These are phyloP conservation scores for Heloderma charlesbogerti DNA, from an alignment of 2,113 vertebrate species.

Conservation along the genomic window DNA sequence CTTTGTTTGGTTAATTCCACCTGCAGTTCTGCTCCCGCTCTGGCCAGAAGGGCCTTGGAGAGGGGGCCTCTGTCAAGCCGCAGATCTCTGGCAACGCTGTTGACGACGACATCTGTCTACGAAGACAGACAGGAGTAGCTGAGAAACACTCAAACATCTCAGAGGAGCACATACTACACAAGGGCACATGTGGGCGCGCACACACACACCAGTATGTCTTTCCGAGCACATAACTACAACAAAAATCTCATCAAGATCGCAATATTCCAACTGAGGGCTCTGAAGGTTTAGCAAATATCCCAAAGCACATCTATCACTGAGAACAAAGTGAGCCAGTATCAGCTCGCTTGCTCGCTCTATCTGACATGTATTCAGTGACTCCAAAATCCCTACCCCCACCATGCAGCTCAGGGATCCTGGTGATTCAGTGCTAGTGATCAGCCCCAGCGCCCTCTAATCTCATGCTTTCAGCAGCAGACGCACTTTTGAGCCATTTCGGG, in stretches of 20 bases:
- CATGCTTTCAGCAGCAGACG: neutral
- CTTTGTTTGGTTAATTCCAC: conserved; percentile 44
- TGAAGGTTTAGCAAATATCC: conserved; percentile 10
- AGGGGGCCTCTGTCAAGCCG: conserved; percentile 76
- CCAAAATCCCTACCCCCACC: neutral
- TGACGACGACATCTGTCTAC: conserved; percentile 84
- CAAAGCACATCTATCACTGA: neutral
- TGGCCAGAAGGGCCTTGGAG: conserved; percentile 77
- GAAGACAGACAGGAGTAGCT: no score
- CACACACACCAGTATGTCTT: neutral
- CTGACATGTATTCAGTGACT: neutral
- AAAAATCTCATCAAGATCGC: neutral
- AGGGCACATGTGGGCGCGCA: no score
- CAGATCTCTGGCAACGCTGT: conserved; percentile 77
- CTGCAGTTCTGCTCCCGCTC: conserved; percentile 85
- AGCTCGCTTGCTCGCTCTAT: no score
- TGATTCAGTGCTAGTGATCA: neutral
- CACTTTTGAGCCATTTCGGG: no score
- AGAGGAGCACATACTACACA: neutral
- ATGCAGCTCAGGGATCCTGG: no score
- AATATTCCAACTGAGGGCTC: neutral
- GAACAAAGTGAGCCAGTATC: conserved; percentile 3
- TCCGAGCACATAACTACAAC: neutral
- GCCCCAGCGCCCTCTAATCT: neutral
- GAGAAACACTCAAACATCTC: conserved; percentile 4